Evolutionary conservation across 2,888 invertebrate species (phyloP).

Genomic region (Drosophila hawaiiensis): DNA sequence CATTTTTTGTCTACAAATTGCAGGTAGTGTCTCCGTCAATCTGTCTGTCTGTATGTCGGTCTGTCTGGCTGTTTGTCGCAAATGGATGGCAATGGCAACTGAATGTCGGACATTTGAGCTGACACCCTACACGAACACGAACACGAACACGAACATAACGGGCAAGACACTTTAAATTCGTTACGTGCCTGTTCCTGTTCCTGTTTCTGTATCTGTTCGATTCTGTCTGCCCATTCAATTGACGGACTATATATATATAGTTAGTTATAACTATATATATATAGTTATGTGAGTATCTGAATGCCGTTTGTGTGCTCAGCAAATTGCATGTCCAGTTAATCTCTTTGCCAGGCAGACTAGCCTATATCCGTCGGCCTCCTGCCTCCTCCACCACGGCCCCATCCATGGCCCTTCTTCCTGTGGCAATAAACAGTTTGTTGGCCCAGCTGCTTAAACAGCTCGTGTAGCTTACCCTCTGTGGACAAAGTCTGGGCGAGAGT

Average conservation of each 20-base stretch:
- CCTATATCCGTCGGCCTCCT: neutral
- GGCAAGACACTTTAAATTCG: constrained; percentile 29
- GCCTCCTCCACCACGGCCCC: neutral
- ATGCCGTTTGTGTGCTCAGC: constrained; percentile 8
- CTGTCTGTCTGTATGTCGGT: neutral
- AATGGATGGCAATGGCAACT: constrained; percentile 38
- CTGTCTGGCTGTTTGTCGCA: constrained; percentile 14
- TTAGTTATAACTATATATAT: too few relatives aligned
- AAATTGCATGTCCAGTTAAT: constrained; percentile 57
- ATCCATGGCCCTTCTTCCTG: too few relatives aligned
- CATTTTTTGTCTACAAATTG: constrained; percentile 60
- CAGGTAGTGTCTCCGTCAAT: constrained; percentile 18
- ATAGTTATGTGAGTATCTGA: neutral
- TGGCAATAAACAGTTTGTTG: constrained; percentile 48
- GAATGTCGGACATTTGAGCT: constrained; percentile 25
- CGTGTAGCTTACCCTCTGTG: constrained; percentile 3
- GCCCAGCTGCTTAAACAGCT: constrained; percentile 45
- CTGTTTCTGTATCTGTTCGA: neutral
- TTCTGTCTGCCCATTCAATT: constrained; percentile 42
- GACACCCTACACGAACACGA: constrained; percentile 14
- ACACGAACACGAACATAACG: constrained; percentile 23
- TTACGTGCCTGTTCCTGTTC: constrained; percentile 8
- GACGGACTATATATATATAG: constrained; percentile 14
- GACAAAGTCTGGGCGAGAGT: constrained; percentile 29
- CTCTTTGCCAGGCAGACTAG: constrained; percentile 14